Evolutionary conservation across 2,113 vertebrate genomes (phyloP), one percentile per base, ranked within the genome.

Genomic region (Capreolus pygargus): DNA sequence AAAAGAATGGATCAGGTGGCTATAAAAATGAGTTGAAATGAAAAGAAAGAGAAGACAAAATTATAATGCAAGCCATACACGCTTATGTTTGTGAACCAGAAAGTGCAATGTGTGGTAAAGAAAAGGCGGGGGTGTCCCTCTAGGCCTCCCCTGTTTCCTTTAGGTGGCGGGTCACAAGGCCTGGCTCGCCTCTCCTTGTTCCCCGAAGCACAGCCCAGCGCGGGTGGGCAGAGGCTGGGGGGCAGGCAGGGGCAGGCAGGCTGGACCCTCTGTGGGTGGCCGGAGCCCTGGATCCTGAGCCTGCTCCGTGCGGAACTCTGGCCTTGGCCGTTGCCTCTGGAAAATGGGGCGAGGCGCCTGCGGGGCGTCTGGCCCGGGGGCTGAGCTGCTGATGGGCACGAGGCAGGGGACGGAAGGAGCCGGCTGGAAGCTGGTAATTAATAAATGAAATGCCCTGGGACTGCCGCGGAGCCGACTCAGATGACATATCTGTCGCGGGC

Each of bases 401-500:
- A 92, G 92, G 96, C 94, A 47, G 84, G 55, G 89, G 76, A 50
- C 1, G 23, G 60, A 93, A 89, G 85, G 86, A 89, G 89, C 98
- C 94, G 25, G 28, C 98, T 99, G 95, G 36, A 98, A 99, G 98
- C 98, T 97, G 98, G 98, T 99, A 99, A 99, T 99, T 99, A 99
- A 99, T 99, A 99, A 99, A 99, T 98, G 99, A 99, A 99, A 99
- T 97, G 98, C 99, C 99, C 98, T 98, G 99, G 99, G 99, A 99
- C 98, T 97, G 98, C 98, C 90, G 98, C 99, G 98, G 98, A 98
- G 98, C 98, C 98, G 99, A 99, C 99, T 99, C 98, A 97, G 99
- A 99, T 99, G 99, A 99, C 99, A 99, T 99, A 99, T 99, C 99
- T 99, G 99, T 99, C 99, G 98, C 98, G 98, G 99, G 98, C 99